phyloP scores from a whole-genome alignment of 2,113 vertebrate species.

The Laticauda laticaudata region DNA sequence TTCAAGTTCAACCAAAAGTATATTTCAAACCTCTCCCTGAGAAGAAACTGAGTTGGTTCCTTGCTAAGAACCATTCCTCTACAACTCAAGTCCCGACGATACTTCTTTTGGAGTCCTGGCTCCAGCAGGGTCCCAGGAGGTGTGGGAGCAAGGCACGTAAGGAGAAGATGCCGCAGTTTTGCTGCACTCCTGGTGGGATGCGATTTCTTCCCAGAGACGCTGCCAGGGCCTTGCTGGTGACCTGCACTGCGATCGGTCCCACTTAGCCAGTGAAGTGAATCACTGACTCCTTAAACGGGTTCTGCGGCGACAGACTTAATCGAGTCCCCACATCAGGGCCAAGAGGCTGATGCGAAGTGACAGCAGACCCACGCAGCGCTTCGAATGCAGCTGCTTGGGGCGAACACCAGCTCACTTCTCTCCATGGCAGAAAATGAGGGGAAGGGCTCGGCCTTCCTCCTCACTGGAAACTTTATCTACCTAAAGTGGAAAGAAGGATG shows the following conservation, averaged over 20 bases:
- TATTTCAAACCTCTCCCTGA: not conserved
- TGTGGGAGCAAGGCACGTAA: not conserved
- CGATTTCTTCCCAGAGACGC: not conserved
- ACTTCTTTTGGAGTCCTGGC: not conserved
- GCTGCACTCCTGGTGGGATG: fast-evolving
- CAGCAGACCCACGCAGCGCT: conserved; percentile 56
- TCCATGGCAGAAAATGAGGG: not conserved
- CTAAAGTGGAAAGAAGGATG: not conserved
- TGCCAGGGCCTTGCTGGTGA: not conserved
- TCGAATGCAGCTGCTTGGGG: not conserved
- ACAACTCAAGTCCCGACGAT: not conserved
- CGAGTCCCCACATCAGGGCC: not conserved
- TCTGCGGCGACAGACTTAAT: conserved; percentile 32
- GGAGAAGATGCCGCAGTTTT: no score
- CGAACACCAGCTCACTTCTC: not conserved
- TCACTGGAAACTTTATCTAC: not conserved
- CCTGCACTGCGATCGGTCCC: conserved; percentile 27
- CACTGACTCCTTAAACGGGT: conserved; percentile 36
- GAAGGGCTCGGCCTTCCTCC: not conserved
- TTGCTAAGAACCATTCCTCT: not conserved
- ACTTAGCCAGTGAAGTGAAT: conserved; percentile 36
- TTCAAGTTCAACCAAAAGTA: not conserved
- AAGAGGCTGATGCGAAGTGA: conserved; percentile 59
- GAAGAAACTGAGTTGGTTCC: not conserved
- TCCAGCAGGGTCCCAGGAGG: not conserved